These are phyloP conservation scores for Cepaea hortensis DNA, from an alignment of 2,888 invertebrate genomes.

Conservation along the genomic window DNA sequence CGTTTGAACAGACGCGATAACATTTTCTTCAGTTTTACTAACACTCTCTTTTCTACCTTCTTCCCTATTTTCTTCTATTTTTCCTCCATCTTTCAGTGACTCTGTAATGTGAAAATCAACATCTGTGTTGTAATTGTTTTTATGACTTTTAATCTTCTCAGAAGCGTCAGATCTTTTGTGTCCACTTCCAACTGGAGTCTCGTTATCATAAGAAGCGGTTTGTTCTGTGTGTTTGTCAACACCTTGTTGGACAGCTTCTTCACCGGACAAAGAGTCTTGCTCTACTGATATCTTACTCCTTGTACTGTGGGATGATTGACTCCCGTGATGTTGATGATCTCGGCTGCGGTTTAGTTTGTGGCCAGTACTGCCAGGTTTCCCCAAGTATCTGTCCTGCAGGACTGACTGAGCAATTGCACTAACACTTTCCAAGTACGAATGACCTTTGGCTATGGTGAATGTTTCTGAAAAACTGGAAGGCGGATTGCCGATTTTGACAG, in stretches of 20 bases:
- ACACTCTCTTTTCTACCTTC: slow-evolving; percentile 17
- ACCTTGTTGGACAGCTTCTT: slow-evolving; percentile 38
- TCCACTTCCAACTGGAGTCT: slow-evolving; percentile 4
- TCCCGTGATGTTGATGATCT: slow-evolving; percentile 34
- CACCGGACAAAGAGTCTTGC: slow-evolving; percentile 2
- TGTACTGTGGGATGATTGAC: background rate
- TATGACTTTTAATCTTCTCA: slow-evolving; percentile 50
- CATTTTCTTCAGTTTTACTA: slow-evolving; percentile 24
- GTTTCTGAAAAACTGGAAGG: slow-evolving; percentile 60
- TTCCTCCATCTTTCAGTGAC: slow-evolving; percentile 53
- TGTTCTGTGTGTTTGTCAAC: slow-evolving; percentile 49
- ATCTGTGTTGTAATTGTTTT: slow-evolving; percentile 60
- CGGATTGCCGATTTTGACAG: background rate
- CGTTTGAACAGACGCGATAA: background rate
- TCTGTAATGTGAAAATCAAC: slow-evolving; percentile 47
- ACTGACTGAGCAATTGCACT: slow-evolving; percentile 52
- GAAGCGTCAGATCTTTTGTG: background rate
- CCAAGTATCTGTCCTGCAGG: slow-evolving; percentile 32
- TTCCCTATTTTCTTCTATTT: slow-evolving; percentile 14
- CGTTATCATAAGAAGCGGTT: background rate
- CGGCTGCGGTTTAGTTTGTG: background rate
- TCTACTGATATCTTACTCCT: background rate
- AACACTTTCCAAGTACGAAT: slow-evolving; percentile 61
- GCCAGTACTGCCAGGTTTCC: slow-evolving; percentile 17
- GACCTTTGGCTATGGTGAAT: slow-evolving; percentile 64